Conservation (phyloP, 2,797 vertebrate genomes). For the Hafferia zeledoni region DNA sequence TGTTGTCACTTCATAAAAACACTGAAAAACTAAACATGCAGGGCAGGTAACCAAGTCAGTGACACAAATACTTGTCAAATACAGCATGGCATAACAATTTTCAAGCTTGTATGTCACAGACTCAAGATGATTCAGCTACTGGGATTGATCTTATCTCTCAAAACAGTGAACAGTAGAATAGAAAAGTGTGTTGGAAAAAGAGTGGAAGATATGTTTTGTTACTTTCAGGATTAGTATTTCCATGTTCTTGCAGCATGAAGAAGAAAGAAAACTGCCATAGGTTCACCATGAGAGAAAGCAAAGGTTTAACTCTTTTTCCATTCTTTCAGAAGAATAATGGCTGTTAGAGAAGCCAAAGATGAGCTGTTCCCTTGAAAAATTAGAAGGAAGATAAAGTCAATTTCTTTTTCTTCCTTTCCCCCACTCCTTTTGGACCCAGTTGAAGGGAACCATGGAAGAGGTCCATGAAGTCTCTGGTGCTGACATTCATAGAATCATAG, state of each 20-base stretch:
- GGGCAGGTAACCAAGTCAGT: background rate
- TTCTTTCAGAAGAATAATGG: background rate
- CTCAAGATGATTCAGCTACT: background rate
- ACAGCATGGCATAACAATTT: background rate
- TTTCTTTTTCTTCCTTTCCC: background rate
- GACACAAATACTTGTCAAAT: background rate
- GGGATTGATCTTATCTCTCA: background rate
- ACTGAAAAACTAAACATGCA: background rate
- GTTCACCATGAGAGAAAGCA: background rate
- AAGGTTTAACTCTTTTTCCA: background rate
- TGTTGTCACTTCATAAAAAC: background rate
- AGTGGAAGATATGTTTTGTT: background rate
- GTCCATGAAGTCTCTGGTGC: background rate
- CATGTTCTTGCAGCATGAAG: background rate
- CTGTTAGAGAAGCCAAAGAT: background rate
- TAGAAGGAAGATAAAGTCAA: background rate
- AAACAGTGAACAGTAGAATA: background rate
- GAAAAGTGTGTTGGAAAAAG: background rate
- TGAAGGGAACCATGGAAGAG: background rate
- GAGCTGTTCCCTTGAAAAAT: background rate
- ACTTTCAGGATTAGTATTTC: background rate
- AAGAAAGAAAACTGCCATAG: background rate
- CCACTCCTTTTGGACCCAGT: background rate
- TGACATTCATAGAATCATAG: background rate
- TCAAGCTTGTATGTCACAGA: background rate